Evolutionary conservation across 2,797 vertebrate species (phyloP).

Genomic region (Epinephelus coioides): DNA sequence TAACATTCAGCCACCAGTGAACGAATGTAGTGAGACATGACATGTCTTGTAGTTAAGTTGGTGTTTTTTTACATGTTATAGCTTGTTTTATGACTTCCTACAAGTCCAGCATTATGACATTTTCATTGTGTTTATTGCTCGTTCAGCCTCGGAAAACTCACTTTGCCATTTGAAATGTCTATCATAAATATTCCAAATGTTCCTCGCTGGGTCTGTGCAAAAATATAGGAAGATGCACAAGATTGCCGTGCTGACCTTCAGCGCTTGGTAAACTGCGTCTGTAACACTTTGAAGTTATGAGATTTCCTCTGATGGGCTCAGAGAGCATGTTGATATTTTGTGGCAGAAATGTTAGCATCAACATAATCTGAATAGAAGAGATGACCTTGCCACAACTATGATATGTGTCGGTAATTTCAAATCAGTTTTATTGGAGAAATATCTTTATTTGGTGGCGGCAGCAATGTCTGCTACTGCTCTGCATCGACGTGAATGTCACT

Average conservation of each 20-base stretch:
- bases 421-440: conserved; percentile 21
- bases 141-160: conserved; percentile 46
- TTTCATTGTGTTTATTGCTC: conserved; percentile 44
- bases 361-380: conserved; percentile 25
- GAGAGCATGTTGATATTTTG: conserved; percentile 42
- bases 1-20: conserved; percentile 9
- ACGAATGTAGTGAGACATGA: neutral
- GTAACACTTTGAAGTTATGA: conserved; percentile 45
- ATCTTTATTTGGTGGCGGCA: neutral
- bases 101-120: conserved; percentile 27
- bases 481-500: conserved; percentile 25
- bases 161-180: conserved; percentile 43
- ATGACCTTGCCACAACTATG: conserved; percentile 18
- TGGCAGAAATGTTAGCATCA: conserved; percentile 25
- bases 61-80: conserved; percentile 17
- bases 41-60: conserved; percentile 1
- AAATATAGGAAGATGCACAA: conserved; percentile 32
- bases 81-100: conserved; percentile 46
- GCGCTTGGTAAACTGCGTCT: conserved; percentile 37
- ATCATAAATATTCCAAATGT: conserved; percentile 67
- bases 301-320: conserved; percentile 39
- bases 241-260: conserved; percentile 64
- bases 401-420: conserved; percentile 33
- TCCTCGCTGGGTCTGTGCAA: conserved; percentile 11
- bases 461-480: neutral